Conservation (phyloP, 2,797 vertebrate genomes). For the Hydrocynus forskahlii region DNA sequence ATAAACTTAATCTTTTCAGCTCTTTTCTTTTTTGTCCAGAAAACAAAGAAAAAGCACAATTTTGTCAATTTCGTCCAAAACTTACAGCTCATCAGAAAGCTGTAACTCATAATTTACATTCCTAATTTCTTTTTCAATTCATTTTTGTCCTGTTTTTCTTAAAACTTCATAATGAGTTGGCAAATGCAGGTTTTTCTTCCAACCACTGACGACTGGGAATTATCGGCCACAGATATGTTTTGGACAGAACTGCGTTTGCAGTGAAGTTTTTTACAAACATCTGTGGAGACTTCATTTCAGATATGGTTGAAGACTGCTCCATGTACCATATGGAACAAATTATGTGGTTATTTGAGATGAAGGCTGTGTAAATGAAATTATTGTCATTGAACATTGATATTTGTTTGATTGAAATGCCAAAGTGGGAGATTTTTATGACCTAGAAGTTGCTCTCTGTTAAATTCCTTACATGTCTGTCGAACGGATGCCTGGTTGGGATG, state of each 20-base stretch:
- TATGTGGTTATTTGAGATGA: neutral
- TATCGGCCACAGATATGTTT: neutral
- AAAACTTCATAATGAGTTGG: neutral
- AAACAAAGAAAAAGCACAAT: no score
- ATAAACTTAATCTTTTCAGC: neutral
- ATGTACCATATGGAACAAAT: neutral
- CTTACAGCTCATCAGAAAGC: no score
- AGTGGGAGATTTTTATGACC: neutral
- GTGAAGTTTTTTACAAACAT: neutral
- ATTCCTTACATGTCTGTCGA: slow-evolving; percentile 5
- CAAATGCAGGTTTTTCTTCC: neutral
- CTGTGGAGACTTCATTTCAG: neutral
- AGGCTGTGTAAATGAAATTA: neutral
- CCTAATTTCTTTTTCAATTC: no score
- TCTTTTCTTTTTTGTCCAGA: no score
- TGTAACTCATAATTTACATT: no score
- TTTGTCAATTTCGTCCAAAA: no score
- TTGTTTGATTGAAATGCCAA: neutral
- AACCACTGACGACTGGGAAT: neutral
- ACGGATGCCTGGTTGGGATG: slow-evolving; percentile 39
- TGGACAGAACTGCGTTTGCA: neutral
- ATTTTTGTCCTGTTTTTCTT: neutral
- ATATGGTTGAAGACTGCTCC: neutral
- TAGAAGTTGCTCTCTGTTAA: neutral
- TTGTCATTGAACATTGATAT: neutral